Percentiles rank a stretch among this genome's conserved stretches.
These are phyloP conservation scores for Pogonognathellus flavescens DNA, from an alignment of 1,140 invertebrate genomes.

Conservation along the genomic window DNA sequence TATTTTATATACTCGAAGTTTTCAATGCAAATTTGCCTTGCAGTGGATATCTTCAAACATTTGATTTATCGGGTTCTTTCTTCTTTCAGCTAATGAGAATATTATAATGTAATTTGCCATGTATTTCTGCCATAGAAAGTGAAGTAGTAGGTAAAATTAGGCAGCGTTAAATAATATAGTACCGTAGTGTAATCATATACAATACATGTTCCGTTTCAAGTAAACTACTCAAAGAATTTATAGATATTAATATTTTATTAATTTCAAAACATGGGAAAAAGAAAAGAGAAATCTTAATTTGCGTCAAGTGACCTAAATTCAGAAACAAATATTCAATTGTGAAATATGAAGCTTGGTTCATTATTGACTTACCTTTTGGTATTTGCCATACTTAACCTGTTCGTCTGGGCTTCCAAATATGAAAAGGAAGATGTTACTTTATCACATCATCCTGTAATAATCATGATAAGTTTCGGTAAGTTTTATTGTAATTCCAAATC, in stretches of 20 bases:
- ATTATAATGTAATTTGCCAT: not conserved
- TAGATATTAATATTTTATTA: too few species aligned
- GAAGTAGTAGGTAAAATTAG: too few species aligned
- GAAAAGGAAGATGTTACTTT: conserved; percentile 12
- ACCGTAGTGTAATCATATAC: too few species aligned
- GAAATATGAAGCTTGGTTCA: not conserved
- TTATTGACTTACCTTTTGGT: not conserved
- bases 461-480: conserved; percentile 51
- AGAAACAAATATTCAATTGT: not conserved
- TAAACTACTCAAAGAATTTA: too few species aligned
- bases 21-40: not conserved
- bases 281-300: too few species aligned
- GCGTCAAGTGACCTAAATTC: too few species aligned
- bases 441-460: conserved; percentile 53
- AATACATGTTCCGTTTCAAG: too few species aligned
- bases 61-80: not conserved
- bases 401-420: not conserved
- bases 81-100: not conserved
- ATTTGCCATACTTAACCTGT: not conserved
- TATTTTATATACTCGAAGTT: too few species aligned
- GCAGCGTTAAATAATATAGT: too few species aligned
- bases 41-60: not conserved
- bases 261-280: too few species aligned
- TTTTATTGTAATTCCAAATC: not conserved
- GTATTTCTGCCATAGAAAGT: not conserved